Evolutionary conservation across 2,888 invertebrate species (phyloP), one percentile per base, ranked within the genome.

Genomic region (Baronia brevicornis): DNA sequence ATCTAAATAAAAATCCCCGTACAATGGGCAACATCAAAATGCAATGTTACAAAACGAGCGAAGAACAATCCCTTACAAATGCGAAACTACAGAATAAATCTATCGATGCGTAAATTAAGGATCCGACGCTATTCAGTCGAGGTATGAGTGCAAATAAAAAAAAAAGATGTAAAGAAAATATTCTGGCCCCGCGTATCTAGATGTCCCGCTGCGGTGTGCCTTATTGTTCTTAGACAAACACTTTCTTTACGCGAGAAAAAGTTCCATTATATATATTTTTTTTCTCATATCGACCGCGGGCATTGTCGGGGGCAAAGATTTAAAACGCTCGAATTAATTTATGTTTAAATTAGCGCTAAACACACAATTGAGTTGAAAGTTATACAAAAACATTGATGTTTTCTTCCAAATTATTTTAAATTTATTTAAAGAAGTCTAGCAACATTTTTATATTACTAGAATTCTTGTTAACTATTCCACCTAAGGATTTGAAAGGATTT

Each of bases 221-320:
- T 51, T 61, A 71, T 80, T 82, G 80, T 82, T 80, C 82, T 80
- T 79, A 72, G 67, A 82, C 80, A 82, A 82, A 84, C 77, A 80
- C 74, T 78, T 79, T 80, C 72, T 71, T 77, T 62, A 65, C 53
- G 50, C 42, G 39, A 55, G 54, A 62, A 69, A 70, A 65, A 65
- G 53, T 48, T 46, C 59, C 49, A 61, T 71, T 74, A 69, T 19
- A 23, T 17, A 5, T 72, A 64, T 65, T 60, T 74, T 72, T 72
- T 77, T 72, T 69, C 64, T 55, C 63, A 61, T 63, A 70, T 68
- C 63, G 54, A 54, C 60, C 58, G 47, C 56, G 54, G 54, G 38
- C 53, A 62, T 74, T 75, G 70, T 73, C 48, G 37, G 53, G 47
- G 45, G 58, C 51, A 26, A n/a, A n/a, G 48, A 54, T 67, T 64